A percentile compares a stretch with the other conserved stretches of the same genome.
phyloP scores from a whole-genome alignment of 1,140 invertebrate genomes.

The Ericerus pela region DNA sequence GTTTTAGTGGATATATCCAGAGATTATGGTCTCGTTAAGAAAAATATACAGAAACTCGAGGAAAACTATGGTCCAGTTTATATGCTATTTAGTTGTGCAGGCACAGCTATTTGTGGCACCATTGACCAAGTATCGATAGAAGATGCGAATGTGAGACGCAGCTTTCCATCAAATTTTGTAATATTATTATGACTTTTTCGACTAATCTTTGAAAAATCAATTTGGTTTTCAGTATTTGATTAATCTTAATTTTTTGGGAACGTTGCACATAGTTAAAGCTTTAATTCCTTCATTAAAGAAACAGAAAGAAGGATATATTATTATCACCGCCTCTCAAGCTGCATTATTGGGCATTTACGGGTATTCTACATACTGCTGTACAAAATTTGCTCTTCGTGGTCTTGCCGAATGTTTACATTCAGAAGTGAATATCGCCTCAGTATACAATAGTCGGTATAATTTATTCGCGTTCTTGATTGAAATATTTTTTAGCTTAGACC shows the following conservation, averaged over 20 bases:
- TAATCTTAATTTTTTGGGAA: conserved; percentile 55
- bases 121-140: conserved; percentile 64
- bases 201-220: not conserved
- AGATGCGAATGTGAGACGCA: conserved; percentile 44
- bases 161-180: conserved; percentile 5
- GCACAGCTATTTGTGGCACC: conserved; percentile 55
- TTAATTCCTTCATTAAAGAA: conserved; percentile 54
- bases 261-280: conserved; percentile 51
- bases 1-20: conserved; percentile 50
- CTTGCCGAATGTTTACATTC: conserved; percentile 84
- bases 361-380: conserved; percentile 74
- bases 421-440: conserved; percentile 41
- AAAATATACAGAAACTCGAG: conserved; percentile 43
- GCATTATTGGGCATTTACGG: conserved; percentile 83
- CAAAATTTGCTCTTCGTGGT: conserved; percentile 89
- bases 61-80: conserved; percentile 56
- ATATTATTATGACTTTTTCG: not conserved
- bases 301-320: conserved; percentile 54
- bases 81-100: conserved; percentile 86
- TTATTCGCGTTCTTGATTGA: not conserved
- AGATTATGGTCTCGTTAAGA: conserved; percentile 44
- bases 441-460: conserved; percentile 1
- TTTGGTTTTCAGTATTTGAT: conserved; percentile 37
- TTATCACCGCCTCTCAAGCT: conserved; percentile 79
- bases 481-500: conserved; percentile 40